Evolutionary conservation across 2,888 invertebrate genomes (phyloP).

Genomic region (Agrenia bidenticulata): DNA sequence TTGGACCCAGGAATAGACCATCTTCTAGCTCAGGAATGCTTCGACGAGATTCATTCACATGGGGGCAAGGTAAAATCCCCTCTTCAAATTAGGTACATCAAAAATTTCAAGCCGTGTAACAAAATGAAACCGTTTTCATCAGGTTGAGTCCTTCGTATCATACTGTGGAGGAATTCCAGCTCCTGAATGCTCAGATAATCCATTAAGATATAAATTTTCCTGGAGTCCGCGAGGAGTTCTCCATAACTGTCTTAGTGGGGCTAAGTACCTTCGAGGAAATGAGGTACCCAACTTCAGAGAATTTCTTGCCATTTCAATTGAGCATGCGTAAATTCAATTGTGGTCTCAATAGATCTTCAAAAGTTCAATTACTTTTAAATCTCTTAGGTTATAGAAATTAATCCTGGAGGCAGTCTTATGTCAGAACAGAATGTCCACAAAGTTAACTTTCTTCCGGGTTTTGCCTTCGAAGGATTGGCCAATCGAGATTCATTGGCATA

Average conservation of each 20-base stretch:
- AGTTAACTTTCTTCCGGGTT: slow-evolving; percentile 91
- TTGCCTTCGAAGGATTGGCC: slow-evolving; percentile 93
- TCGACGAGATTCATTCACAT: slow-evolving; percentile 83
- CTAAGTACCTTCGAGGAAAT: slow-evolving; percentile 80
- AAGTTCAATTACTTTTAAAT: neutral
- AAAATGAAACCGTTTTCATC: too few species aligned
- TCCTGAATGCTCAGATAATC: slow-evolving; percentile 60
- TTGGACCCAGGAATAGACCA: slow-evolving; percentile 99
- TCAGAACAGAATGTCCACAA: slow-evolving; percentile 67
- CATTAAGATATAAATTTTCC: slow-evolving; percentile 81
- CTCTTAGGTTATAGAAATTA: slow-evolving; percentile 68
- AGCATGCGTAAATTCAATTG: too few species aligned
- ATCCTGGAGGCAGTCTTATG: slow-evolving; percentile 78
- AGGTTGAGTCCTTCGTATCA: slow-evolving; percentile 88
- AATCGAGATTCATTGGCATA: slow-evolving; percentile 94
- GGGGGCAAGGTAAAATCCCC: slow-evolving; percentile 77
- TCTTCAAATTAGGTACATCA: too few species aligned
- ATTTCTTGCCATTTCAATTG: too few species aligned
- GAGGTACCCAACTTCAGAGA: slow-evolving; percentile 69
- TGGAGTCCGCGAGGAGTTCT: slow-evolving; percentile 96
- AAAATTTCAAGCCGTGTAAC: too few species aligned
- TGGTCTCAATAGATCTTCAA: neutral
- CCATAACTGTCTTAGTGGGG: slow-evolving; percentile 83
- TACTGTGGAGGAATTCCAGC: slow-evolving; percentile 98
- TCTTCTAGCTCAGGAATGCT: slow-evolving; percentile 92